Conservation (phyloP, 2,888 invertebrate genomes). For the Proisotoma minuta region DNA sequence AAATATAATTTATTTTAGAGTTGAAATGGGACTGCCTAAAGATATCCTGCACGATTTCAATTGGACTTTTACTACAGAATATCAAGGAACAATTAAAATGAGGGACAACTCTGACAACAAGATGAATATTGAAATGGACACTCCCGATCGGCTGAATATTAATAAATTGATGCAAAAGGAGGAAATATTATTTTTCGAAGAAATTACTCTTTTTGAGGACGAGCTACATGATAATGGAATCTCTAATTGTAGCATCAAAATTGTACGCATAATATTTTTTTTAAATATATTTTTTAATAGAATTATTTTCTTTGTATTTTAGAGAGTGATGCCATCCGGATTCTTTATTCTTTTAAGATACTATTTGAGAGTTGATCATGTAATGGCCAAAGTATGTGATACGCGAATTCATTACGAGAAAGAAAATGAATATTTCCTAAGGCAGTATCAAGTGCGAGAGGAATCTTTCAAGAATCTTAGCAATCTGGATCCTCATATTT, state of each 20-base stretch:
- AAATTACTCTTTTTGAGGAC: constrained; percentile 92
- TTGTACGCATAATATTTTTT: constrained; percentile 62
- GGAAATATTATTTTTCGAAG: constrained; percentile 88
- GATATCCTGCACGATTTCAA: constrained; percentile 85
- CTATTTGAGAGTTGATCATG: constrained; percentile 90
- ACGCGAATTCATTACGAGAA: constrained; percentile 79
- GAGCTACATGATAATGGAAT: constrained; percentile 97
- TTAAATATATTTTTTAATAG: background rate
- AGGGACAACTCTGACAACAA: background rate
- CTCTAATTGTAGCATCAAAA: constrained; percentile 83
- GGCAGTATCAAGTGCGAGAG: constrained; percentile 78
- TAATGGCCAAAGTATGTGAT: constrained; percentile 80
- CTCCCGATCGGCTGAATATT: constrained; percentile 69
- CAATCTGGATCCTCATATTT: constrained; percentile 32
- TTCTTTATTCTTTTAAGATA: constrained; percentile 86
- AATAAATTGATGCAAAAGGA: constrained; percentile 83
- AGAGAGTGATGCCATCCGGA: constrained; percentile 94
- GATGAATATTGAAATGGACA: constrained; percentile 57
- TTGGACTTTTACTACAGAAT: constrained; percentile 95
- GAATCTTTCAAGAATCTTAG: constrained; percentile 48
- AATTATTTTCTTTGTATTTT: constrained; percentile 49
- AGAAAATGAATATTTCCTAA: constrained; percentile 68
- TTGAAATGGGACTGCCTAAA: constrained; percentile 58
- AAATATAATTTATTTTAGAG: constrained; percentile 57
- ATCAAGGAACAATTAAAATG: constrained; percentile 67